Evolutionary conservation across 2,113 vertebrate species (phyloP).

Genomic region (Solea senegalensis): DNA sequence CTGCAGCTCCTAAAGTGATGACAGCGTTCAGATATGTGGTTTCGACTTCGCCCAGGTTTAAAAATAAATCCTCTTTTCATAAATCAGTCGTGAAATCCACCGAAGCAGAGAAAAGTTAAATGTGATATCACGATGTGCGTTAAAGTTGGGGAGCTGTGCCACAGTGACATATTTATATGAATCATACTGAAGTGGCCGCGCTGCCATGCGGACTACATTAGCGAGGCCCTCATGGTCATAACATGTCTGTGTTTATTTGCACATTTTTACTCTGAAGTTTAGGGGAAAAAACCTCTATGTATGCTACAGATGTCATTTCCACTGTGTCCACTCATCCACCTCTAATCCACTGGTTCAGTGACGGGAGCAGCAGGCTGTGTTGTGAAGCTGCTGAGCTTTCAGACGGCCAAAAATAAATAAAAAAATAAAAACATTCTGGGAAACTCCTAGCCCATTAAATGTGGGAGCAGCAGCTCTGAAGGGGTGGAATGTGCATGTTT

Average conservation of each 20-base stretch:
- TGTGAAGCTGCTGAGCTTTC: constrained; percentile 33
- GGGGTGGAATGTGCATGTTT: constrained; percentile 62
- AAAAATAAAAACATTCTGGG: constrained; percentile 39
- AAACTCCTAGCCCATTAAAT: constrained; percentile 64
- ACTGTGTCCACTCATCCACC: neutral
- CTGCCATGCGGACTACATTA: neutral
- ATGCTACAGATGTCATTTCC: neutral
- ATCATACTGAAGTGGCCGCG: neutral
- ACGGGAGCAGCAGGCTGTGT: neutral
- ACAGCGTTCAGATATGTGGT: neutral
- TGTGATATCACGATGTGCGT: neutral
- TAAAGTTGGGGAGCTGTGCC: neutral
- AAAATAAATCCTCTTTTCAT: constrained; percentile 4
- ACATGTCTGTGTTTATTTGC: neutral
- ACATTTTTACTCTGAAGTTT: neutral
- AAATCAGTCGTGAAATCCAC: constrained; percentile 5
- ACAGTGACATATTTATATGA: neutral
- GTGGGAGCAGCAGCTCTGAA: constrained; percentile 56
- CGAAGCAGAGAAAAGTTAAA: neutral
- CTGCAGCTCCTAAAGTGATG: neutral
- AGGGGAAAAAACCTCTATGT: neutral
- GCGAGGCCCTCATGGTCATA: neutral
- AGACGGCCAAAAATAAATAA: neutral
- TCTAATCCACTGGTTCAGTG: constrained; percentile 17
- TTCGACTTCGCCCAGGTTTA: neutral